Conservation (phyloP, 2,888 invertebrate genomes). For the Seira sanloemensis region DNA sequence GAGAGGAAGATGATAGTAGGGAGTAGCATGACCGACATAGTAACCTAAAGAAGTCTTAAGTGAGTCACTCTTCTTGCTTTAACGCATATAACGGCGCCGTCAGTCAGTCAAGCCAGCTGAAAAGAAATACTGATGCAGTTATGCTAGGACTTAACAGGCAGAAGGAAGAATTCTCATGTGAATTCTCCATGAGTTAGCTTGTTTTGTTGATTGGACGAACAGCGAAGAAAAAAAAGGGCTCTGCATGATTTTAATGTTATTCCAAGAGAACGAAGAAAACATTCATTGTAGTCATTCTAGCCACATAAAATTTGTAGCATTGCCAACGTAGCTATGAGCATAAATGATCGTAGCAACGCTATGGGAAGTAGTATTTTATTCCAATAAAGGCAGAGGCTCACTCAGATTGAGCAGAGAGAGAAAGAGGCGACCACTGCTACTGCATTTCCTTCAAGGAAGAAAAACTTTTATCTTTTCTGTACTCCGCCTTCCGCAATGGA, state of each 20-base stretch:
- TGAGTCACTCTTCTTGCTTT: background rate
- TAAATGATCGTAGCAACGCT: background rate
- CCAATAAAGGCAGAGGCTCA: no score
- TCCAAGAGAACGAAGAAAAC: background rate
- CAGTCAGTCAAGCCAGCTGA: background rate
- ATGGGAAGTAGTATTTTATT: background rate
- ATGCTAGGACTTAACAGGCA: constrained; percentile 26
- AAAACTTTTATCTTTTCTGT: constrained; percentile 11
- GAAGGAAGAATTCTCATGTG: constrained; percentile 39
- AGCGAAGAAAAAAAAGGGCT: background rate
- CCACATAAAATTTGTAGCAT: constrained; percentile 2
- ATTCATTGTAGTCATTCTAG: constrained; percentile 1
- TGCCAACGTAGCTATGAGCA: background rate
- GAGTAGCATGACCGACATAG: background rate
- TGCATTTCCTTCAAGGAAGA: constrained; percentile 17
- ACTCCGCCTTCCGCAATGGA: background rate
- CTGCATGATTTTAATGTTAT: background rate
- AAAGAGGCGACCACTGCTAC: background rate
- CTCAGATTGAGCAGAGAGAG: no score
- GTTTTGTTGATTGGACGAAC: constrained; percentile 58
- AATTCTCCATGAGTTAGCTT: constrained; percentile 49
- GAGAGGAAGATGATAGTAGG: no score
- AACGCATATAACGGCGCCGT: background rate
- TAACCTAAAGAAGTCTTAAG: background rate
- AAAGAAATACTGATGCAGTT: no score